phyloP scores from a whole-genome alignment of 2,113 vertebrate species.

The Plecotus auritus region DNA sequence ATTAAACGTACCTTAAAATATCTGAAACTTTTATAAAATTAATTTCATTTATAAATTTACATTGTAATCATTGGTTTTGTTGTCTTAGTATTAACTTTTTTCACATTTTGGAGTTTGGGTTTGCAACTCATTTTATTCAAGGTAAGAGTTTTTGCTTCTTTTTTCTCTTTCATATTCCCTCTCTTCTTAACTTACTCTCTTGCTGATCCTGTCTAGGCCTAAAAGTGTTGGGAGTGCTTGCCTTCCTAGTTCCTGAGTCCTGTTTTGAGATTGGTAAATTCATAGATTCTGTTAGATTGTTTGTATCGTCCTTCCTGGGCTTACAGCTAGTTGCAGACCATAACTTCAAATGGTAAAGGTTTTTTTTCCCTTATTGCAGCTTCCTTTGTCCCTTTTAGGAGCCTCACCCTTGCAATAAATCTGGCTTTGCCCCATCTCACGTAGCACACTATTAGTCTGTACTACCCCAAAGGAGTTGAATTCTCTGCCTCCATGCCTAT shows the following conservation, averaged over 20 bases:
- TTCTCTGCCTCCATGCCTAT: background rate
- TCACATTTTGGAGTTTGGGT: background rate
- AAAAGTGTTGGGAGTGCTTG: background rate
- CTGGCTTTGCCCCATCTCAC: background rate
- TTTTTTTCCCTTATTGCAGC: background rate
- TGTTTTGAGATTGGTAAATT: background rate
- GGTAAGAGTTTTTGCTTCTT: background rate
- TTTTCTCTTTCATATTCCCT: background rate
- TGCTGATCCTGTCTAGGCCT: background rate
- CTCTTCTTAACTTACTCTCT: background rate
- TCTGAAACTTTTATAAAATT: background rate
- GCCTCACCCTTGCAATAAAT: background rate
- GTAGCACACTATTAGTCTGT: background rate
- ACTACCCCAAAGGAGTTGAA: background rate
- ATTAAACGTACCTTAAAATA: slow-evolving; percentile 19
- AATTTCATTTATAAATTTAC: background rate
- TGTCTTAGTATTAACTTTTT: background rate
- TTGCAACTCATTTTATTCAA: background rate
- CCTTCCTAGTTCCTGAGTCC: background rate
- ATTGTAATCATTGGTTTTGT: background rate
- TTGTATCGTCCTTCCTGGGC: background rate
- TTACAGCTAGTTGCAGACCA: background rate
- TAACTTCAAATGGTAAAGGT: background rate
- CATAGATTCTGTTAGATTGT: background rate
- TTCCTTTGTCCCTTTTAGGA: background rate